Conservation (phyloP, 2,888 invertebrate genomes). For the Apantesis nais region DNA sequence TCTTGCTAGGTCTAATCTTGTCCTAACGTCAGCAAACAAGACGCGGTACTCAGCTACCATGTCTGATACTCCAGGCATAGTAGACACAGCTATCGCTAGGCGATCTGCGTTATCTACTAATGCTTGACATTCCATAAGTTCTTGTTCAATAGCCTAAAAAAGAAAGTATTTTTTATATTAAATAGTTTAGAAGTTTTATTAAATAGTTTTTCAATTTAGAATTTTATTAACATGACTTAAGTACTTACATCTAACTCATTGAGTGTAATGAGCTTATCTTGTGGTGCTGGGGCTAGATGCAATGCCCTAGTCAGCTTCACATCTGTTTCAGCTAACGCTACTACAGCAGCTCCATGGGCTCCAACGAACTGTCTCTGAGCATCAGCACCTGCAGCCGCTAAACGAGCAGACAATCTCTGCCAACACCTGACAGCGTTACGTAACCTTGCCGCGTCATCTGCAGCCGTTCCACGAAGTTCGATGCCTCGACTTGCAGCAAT, state of each 20-base stretch:
- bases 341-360: constrained; percentile 89
- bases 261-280: constrained; percentile 72
- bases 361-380: constrained; percentile 89
- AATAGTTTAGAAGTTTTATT: neutral
- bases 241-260: constrained; percentile 80
- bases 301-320: constrained; percentile 89
- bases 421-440: constrained; percentile 88
- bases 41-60: constrained; percentile 77
- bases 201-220: neutral
- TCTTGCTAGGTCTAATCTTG: constrained; percentile 68
- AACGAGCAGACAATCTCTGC: constrained; percentile 87
- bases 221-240: neutral
- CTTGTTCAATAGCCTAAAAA: constrained; percentile 69
- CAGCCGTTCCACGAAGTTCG: constrained; percentile 87
- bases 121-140: constrained; percentile 69
- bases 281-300: constrained; percentile 83
- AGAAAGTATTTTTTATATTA: neutral
- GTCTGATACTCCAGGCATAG: constrained; percentile 62
- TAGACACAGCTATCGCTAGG: constrained; percentile 57
- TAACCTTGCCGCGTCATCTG: constrained; percentile 88
- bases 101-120: constrained; percentile 74
- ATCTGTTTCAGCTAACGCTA: constrained; percentile 89
- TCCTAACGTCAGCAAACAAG: constrained; percentile 68
- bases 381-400: constrained; percentile 86
- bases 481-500: constrained; percentile 88